Percentiles rank a stretch among this genome's conserved stretches.
Evolutionary conservation across 2,888 invertebrate genomes (phyloP).

Genomic region (Eledone cirrhosa): DNA sequence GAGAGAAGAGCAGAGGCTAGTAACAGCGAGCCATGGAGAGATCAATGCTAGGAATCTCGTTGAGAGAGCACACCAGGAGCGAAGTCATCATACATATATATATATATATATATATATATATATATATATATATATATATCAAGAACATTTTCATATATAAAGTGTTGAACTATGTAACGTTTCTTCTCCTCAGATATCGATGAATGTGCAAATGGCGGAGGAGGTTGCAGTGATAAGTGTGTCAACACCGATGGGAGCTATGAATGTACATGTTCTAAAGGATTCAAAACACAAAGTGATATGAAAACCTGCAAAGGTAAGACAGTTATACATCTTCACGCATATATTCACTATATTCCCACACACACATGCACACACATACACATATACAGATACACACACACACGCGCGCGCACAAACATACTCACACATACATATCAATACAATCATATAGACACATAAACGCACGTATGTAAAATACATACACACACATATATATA

Average conservation of each 20-base stretch:
- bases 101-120: too few relatives aligned
- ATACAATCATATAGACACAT: too few relatives aligned
- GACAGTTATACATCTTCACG: not conserved
- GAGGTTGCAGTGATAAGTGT: constrained; percentile 62
- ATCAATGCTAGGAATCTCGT: too few relatives aligned
- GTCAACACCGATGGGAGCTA: constrained; percentile 62
- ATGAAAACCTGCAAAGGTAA: constrained; percentile 60
- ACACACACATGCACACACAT: not conserved
- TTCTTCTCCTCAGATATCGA: constrained; percentile 54
- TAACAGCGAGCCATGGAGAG: too few relatives aligned
- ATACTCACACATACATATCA: too few relatives aligned
- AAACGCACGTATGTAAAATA: too few relatives aligned
- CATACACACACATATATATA: too few relatives aligned
- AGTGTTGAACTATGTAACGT: not conserved
- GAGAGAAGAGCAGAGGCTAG: too few relatives aligned
- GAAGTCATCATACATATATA: too few relatives aligned
- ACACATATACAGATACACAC: not conserved
- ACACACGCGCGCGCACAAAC: not conserved
- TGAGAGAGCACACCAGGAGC: too few relatives aligned
- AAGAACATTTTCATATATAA: not conserved
- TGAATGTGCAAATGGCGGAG: constrained; percentile 57
- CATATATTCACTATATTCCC: not conserved
- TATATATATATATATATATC: too few relatives aligned
- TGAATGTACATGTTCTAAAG: constrained; percentile 63
- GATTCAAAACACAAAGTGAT: constrained; percentile 57